Evolutionary conservation across 2,113 vertebrate species (phyloP).

Genomic region (Alosa alosa): DNA sequence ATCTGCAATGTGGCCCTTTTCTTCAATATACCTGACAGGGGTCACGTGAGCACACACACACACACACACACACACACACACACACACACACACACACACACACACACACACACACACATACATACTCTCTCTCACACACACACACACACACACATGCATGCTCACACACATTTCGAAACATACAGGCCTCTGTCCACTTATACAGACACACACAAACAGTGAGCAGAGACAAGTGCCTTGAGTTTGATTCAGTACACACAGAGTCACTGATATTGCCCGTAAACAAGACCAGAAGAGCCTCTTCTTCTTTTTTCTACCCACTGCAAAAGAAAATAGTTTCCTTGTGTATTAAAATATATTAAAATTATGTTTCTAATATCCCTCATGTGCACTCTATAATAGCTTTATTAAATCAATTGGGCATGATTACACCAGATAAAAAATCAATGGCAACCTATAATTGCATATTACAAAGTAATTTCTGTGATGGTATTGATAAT

Average conservation of each 20-base stretch:
- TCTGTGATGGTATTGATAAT: slow-evolving; percentile 91
- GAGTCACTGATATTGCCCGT: slow-evolving; percentile 67
- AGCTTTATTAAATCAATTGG: slow-evolving; percentile 90
- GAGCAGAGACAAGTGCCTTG: slow-evolving; percentile 66
- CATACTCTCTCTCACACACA: too few relatives aligned
- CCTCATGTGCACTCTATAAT: slow-evolving; percentile 79
- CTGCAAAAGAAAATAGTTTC: slow-evolving; percentile 60
- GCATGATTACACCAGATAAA: slow-evolving; percentile 80
- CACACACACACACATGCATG: not conserved
- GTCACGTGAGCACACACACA: slow-evolving; percentile 37
- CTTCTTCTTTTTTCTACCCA: slow-evolving; percentile 54
- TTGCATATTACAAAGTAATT: slow-evolving; percentile 93
- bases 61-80: not conserved
- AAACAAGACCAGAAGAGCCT: slow-evolving; percentile 49
- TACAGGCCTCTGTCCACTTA: not conserved
- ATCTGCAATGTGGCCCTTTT: slow-evolving; percentile 45
- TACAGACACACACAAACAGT: slow-evolving; percentile 34
- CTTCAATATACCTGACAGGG: slow-evolving; percentile 53
- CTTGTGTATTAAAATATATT: slow-evolving; percentile 83
- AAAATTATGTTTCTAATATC: slow-evolving; percentile 86
- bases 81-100: not conserved
- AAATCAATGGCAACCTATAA: slow-evolving; percentile 90
- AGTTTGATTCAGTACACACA: slow-evolving; percentile 72
- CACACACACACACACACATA: not conserved
- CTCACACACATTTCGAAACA: not conserved